Evolutionary conservation across 2,113 vertebrate species (phyloP), one percentile per base, ranked within the genome.

Genomic region (Plecotus auritus): DNA sequence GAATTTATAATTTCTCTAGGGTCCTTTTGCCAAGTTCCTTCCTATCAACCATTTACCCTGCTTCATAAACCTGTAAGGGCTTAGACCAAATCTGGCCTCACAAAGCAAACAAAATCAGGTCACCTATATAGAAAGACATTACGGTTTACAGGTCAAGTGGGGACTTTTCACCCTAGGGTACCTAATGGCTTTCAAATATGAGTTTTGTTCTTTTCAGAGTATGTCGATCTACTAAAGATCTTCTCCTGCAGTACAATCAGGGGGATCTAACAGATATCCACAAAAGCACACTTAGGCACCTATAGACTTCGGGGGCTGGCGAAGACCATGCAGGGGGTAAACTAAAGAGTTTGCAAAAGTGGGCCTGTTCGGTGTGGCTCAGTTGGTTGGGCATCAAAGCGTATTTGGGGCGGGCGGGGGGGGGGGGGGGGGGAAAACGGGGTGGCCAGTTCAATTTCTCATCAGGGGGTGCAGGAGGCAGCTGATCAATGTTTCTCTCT

Each of bases 1-100:
- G 13, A 69, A 76, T 86, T 91, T 88, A 16, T 77, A 28, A 90
- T 76, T 89, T 96, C 83, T 90, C 93, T 76, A 72, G 37, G 54
- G n/a, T 88, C 37, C 51, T 95, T 90, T 88, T 76, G 80, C 51
- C 73, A 95, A 90, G 77, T 77, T 88, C 61, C 28, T 92, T 89
- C 66, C 28, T 47, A 49, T 66, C 64, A 87, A 42, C 28, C 97
- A 90, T 78, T 84, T 94, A 88, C 23, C 4, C 28, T 91, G 47
- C 14, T 91, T 93, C 42, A 81, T 66, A 66, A 92, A 96, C 76
- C n/a, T 54, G 1, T 47, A 77, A 88, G 12, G 40, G 85, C 90
- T 88, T 77, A 94, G 45, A 85, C 9, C 45, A 93, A 92, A 91
- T 66, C 23, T 94, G 35, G 70, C 64, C 59, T 96, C 22, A 72